Percentiles rank a stretch among this genome's conserved stretches.
phyloP scores from a whole-genome alignment of 2,113 vertebrate genomes.

The Podarcis raffonei region DNA sequence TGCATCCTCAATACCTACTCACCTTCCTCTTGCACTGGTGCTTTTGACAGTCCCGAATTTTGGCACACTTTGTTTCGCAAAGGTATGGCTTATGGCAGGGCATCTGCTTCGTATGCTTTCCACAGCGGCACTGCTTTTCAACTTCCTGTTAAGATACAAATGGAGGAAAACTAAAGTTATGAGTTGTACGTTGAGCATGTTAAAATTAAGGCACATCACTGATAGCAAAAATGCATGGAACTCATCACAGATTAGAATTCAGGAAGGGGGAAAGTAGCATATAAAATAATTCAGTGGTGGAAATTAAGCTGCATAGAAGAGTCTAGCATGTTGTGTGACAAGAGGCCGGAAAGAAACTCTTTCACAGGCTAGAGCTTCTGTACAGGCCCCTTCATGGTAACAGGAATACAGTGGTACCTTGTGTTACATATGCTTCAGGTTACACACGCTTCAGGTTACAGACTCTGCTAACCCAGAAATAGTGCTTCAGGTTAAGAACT shows the following conservation, averaged over 20 bases:
- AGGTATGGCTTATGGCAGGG: slow-evolving; percentile 93
- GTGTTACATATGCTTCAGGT: too few species aligned
- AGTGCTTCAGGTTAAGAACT: too few species aligned
- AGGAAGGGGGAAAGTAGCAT: not conserved
- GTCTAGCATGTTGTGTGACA: not conserved
- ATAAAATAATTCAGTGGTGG: not conserved
- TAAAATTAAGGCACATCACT: not conserved
- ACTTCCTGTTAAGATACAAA: slow-evolving; percentile 82
- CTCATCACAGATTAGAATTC: not conserved
- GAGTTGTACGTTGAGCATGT: not conserved
- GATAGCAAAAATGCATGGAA: not conserved
- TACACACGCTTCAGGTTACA: too few species aligned
- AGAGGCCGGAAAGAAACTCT: not conserved
- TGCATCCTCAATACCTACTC: slow-evolving; percentile 60
- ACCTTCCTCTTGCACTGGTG: slow-evolving; percentile 97
- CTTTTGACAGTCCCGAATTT: slow-evolving; percentile 87
- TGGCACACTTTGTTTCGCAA: slow-evolving; percentile 92
- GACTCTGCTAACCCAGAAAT: too few species aligned
- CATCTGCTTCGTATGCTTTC: slow-evolving; percentile 86
- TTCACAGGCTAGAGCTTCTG: not conserved
- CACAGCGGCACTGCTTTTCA: slow-evolving; percentile 94
- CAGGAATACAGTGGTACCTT: too few species aligned
- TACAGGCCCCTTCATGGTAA: not conserved
- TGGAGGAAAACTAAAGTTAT: not conserved
- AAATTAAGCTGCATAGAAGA: not conserved